Conservation (phyloP, 2,113 vertebrate genomes). For the Sapajus apella region DNA sequence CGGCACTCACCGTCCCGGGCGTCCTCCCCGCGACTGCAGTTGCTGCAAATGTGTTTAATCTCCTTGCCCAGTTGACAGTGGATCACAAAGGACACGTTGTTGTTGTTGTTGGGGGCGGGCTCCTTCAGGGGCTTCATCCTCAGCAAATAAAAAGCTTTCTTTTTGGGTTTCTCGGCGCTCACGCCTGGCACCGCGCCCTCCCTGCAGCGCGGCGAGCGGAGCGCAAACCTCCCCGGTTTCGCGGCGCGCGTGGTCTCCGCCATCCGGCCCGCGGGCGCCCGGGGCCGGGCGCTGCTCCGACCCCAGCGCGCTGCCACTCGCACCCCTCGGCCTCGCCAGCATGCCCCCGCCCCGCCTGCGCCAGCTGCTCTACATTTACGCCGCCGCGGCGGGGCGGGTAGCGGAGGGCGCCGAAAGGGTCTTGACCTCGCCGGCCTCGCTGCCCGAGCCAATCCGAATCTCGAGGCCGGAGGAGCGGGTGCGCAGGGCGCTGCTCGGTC, state of each 20-base stretch:
- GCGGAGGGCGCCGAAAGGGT: conserved; percentile 75
- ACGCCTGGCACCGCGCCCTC: conserved; percentile 83
- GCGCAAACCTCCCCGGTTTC: conserved; percentile 83
- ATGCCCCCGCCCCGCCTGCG: conserved; percentile 58
- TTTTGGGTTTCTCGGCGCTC: conserved; percentile 89
- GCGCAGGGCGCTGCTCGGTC: not conserved
- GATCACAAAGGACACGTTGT: conserved; percentile 96
- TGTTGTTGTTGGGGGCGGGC: conserved; percentile 84
- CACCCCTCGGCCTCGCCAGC: conserved; percentile 39
- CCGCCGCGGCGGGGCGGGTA: conserved; percentile 57
- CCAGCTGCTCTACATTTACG: not conserved
- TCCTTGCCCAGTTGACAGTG: conserved; percentile 98
- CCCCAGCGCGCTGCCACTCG: conserved; percentile 69
- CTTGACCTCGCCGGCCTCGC: conserved; percentile 82
- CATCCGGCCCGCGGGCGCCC: conserved; percentile 81
- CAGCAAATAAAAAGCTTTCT: conserved; percentile 94
- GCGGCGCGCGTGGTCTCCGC: conserved; percentile 87
- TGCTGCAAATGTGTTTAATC: conserved; percentile 99
- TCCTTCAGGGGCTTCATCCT: conserved; percentile 95
- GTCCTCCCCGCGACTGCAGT: conserved; percentile 96
- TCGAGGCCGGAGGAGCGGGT: conserved; percentile 39
- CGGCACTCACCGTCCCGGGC: conserved; percentile 94
- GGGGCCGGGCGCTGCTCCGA: conserved; percentile 68
- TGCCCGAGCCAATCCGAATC: conserved; percentile 68
- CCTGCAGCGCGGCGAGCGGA: conserved; percentile 85